Evolutionary conservation across 2,113 vertebrate genomes (phyloP).

Genomic region (Tyto alba): DNA sequence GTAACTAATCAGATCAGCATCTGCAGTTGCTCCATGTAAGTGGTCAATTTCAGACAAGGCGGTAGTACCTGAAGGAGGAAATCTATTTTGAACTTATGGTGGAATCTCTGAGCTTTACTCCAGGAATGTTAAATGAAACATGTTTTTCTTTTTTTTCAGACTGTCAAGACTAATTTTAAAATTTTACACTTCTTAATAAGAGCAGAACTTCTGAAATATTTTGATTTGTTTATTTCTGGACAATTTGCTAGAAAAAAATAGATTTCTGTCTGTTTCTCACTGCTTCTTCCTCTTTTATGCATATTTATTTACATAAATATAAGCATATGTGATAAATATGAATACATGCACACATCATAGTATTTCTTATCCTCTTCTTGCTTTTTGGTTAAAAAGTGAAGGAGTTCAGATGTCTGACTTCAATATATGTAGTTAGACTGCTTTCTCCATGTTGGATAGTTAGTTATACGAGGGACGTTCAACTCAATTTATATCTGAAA

Average conservation of each 20-base stretch:
- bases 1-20: not conserved
- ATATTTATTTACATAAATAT: not conserved
- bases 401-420: not conserved
- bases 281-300: not conserved
- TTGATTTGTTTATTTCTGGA: not conserved
- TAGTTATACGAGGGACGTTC: fast-evolving
- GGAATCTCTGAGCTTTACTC: not conserved
- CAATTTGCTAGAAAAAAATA: not conserved
- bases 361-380: not conserved
- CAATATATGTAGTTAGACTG: not conserved
- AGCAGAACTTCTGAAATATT: not conserved
- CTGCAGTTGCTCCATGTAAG: not conserved
- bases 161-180: not conserved
- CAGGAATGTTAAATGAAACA: not conserved
- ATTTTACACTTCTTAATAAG: not conserved
- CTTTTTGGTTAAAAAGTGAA: not conserved
- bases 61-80: not conserved
- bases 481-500: not conserved
- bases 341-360: fast-evolving
- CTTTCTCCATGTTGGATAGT: not conserved
- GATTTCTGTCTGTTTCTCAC: not conserved
- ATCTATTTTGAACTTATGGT: not conserved
- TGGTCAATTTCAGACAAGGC: not conserved
- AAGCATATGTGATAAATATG: not conserved
- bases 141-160: too few species aligned